Evolutionary conservation across 1,140 invertebrate genomes (phyloP), one percentile per base, ranked within the genome.

Genomic region (Pseudomyrmex cubaensis): DNA sequence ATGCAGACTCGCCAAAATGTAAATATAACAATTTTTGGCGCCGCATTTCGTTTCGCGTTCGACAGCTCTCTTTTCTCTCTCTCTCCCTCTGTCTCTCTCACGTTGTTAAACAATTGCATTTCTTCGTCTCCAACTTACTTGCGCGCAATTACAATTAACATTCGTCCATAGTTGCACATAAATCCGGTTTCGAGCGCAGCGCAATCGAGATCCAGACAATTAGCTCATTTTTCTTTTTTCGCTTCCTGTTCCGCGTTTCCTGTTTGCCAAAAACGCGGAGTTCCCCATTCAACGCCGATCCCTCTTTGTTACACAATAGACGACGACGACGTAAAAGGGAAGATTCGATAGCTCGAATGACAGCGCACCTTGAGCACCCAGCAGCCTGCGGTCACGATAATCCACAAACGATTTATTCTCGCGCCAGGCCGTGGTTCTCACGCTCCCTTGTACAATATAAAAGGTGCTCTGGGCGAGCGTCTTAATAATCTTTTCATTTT

Each of bases 151-250:
- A 35, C 35, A 7, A 35, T 80, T 72, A 70, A 72, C 76, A 72
- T 50, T n/a, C 22, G 25, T 15, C 76, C 35, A 5, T 35, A 59
- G 72, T 80, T 80, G 59, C 76, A 72, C 72, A 61, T 35, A 35
- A 35, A 59, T 80, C 57, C 76, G 20, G 20, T 12, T 20, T 25
- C 25, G 35, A 35, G 12, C 8, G 44, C 2, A 70, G 22, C 17
- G 15, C 46, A 56, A 80, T 80, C 66, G 76, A 72, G 25, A 80
- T 80, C 44, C 76, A 35, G 76, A 48, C 66, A 80, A 80, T 80
- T 80, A 80, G 76, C 66, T 12, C 76, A 20, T 35, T 80, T 35
- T 80, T 80, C 76, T 80, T 80, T 70, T 35, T 17, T 54, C 52
- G 13, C 20, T 50, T 70, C 44, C 44, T 15, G 73, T 8, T 10